Evolutionary conservation across 2,797 vertebrate genomes (phyloP).

Genomic region (Rhinichthys osculus): DNA sequence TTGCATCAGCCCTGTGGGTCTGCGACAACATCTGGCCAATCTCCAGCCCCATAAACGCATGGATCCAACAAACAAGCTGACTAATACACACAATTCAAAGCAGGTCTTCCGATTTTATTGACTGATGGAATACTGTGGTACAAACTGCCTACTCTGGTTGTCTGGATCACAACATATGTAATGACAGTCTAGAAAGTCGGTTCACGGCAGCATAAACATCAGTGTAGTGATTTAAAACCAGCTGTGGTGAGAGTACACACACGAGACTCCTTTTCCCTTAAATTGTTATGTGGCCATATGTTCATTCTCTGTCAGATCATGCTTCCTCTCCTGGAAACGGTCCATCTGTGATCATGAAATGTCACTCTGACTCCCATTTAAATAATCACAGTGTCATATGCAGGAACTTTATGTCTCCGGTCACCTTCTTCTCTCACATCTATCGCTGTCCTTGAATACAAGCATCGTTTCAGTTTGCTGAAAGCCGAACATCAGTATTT

Average conservation of each 20-base stretch:
- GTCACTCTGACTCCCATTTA: constrained; percentile 38
- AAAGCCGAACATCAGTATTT: constrained; percentile 10
- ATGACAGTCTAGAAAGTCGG: constrained; percentile 19
- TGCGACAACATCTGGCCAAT: constrained; percentile 24
- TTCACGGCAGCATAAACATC: not conserved
- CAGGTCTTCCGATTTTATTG: not conserved
- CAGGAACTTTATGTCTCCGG: not conserved
- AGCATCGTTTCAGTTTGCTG: constrained; percentile 1
- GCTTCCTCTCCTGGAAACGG: constrained; percentile 34
- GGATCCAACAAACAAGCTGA: not conserved
- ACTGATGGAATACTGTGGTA: not conserved
- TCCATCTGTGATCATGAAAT: constrained; percentile 48
- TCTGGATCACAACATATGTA: constrained; percentile 1
- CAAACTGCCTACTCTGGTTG: not conserved
- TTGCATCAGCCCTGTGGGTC: too few species aligned
- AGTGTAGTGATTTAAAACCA: constrained; percentile 25
- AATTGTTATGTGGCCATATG: constrained; percentile 46
- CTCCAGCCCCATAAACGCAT: not conserved
- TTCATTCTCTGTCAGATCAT: constrained; percentile 38
- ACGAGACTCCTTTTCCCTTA: constrained; percentile 62
- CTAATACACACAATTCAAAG: not conserved
- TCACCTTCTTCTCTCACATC: constrained; percentile 13
- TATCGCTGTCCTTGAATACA: constrained; percentile 27
- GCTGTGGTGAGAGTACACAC: constrained; percentile 48
- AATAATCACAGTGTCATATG: constrained; percentile 28